phyloP scores from a whole-genome alignment of 2,113 vertebrate genomes.

The Leuciscus idus region DNA sequence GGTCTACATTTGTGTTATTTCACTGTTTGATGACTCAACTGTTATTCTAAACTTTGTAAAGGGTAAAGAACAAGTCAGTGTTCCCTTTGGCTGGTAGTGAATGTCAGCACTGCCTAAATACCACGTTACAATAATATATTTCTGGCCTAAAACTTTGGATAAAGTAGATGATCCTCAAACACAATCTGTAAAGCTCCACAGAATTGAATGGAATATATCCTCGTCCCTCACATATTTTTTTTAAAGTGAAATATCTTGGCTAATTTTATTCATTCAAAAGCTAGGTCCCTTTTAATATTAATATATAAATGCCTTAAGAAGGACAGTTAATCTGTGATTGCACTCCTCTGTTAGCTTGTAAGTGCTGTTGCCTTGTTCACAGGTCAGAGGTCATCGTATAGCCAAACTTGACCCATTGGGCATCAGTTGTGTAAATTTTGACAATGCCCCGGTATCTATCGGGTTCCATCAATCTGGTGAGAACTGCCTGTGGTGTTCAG shows the following conservation, averaged over 20 bases:
- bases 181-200: neutral
- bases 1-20: neutral
- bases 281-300: neutral
- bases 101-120: neutral
- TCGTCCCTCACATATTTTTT: neutral
- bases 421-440: constrained; percentile 97
- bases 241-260: neutral
- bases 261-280: neutral
- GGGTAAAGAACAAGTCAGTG: neutral
- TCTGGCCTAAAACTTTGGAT: neutral
- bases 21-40: neutral
- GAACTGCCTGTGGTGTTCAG: constrained; percentile 77
- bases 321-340: neutral
- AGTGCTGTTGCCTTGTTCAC: constrained; percentile 67
- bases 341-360: neutral
- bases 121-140: neutral
- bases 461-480: constrained; percentile 91
- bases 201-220: neutral
- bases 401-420: constrained; percentile 96
- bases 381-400: constrained; percentile 96
- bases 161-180: neutral
- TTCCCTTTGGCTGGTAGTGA: neutral
- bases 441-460: constrained; percentile 86
- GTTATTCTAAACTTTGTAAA: neutral
- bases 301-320: neutral